phyloP scores from a whole-genome alignment of 2,113 vertebrate genomes.

The Oncorhynchus kisutch region DNA sequence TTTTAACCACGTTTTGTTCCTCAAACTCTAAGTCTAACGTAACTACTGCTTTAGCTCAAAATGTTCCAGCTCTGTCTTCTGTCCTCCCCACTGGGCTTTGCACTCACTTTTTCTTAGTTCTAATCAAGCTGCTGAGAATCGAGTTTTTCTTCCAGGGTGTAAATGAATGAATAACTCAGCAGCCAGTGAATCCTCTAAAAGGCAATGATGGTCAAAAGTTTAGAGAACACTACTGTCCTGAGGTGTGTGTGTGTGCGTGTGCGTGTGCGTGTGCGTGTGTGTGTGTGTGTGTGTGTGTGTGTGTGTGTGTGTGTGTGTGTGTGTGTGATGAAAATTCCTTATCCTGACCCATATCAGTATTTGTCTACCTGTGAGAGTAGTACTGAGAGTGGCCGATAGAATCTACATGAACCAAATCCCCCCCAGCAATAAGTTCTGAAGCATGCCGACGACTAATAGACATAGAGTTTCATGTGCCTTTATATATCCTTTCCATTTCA shows the following conservation, averaged over 20 bases:
- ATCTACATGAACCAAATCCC: slow-evolving; percentile 43
- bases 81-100: neutral
- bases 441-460: neutral
- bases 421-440: slow-evolving; percentile 26
- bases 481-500: neutral
- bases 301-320: slow-evolving; percentile 6
- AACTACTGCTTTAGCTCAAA: neutral
- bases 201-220: slow-evolving; percentile 53
- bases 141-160: slow-evolving; percentile 32
- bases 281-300: slow-evolving; percentile 19
- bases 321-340: slow-evolving; percentile 56
- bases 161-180: slow-evolving; percentile 60
- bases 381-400: slow-evolving; percentile 57
- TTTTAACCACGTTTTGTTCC: too few relatives aligned
- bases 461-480: neutral
- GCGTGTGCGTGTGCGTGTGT: slow-evolving; percentile 20
- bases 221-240: slow-evolving; percentile 65
- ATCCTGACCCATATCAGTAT: slow-evolving; percentile 58
- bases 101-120: neutral
- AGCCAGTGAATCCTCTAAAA: slow-evolving; percentile 44
- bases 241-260: slow-evolving; percentile 37
- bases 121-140: slow-evolving; percentile 1
- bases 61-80: neutral
- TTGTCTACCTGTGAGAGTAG: slow-evolving; percentile 50
- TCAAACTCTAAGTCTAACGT: too few relatives aligned